phyloP scores from a whole-genome alignment of 2,888 invertebrate species.

The Limenitis camilla region DNA sequence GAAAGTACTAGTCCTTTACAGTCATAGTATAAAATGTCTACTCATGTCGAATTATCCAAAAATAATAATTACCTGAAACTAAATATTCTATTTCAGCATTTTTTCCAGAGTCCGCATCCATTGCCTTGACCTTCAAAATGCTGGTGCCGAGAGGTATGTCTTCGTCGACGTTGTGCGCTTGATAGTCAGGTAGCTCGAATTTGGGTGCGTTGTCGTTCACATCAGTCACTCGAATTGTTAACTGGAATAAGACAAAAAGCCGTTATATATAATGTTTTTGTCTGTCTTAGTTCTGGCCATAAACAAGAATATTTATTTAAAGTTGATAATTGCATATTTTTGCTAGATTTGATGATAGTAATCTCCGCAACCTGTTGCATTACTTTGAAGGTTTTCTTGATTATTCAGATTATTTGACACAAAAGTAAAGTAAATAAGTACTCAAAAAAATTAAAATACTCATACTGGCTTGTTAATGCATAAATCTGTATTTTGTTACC shows the following conservation, averaged over 20 bases:
- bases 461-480: too few species aligned
- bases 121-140: conserved; percentile 95
- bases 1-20: neutral
- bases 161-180: conserved; percentile 96
- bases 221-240: conserved; percentile 95
- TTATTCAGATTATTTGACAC: too few species aligned
- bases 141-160: conserved; percentile 93
- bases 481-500: too few species aligned
- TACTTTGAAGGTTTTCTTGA: too few species aligned
- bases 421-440: too few species aligned
- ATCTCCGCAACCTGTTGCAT: too few species aligned
- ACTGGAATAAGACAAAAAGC: conserved; percentile 67
- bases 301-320: too few species aligned
- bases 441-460: too few species aligned
- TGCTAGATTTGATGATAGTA: too few species aligned
- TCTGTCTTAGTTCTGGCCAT: too few species aligned
- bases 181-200: conserved; percentile 96
- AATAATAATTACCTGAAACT: conserved; percentile 72
- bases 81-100: conserved; percentile 96
- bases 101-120: conserved; percentile 94
- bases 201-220: conserved; percentile 98
- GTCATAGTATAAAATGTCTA: neutral
- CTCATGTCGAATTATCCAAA: neutral
- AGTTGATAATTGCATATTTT: too few species aligned
- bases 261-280: neutral